Conservation (phyloP, 2,797 vertebrate species). For the Falco concolor region DNA sequence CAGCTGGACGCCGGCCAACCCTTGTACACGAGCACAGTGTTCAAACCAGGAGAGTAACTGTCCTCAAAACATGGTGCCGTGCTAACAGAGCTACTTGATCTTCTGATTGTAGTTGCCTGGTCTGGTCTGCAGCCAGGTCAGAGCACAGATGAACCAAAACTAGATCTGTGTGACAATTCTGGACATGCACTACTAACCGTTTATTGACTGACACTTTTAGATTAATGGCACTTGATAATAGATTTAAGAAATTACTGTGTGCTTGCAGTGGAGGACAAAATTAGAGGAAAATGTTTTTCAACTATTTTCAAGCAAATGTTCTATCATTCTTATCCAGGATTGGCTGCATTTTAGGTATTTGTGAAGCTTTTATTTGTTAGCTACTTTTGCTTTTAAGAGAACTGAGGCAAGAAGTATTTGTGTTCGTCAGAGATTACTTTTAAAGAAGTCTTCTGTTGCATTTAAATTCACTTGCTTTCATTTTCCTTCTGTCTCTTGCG, state of each 20-base stretch:
- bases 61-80: neutral
- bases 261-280: neutral
- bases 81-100: neutral
- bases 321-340: neutral
- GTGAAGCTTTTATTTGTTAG: neutral
- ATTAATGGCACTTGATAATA: neutral
- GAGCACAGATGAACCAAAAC: neutral
- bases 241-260: neutral
- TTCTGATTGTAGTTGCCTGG: neutral
- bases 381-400: neutral
- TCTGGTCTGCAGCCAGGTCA: neutral
- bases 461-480: neutral
- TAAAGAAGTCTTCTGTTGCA: neutral
- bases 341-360: neutral
- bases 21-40: rapidly evolving
- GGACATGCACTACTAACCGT: neutral
- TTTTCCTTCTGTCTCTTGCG: neutral
- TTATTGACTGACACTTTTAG: neutral
- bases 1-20: conserved; percentile 15
- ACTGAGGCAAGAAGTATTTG: neutral
- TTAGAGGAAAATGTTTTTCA: neutral
- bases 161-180: neutral
- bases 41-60: neutral
- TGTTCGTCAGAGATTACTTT: neutral
- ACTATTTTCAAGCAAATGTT: neutral